These are phyloP conservation scores for Pycnonotus jocosus DNA, from an alignment of 2,113 vertebrate species.

Conservation along the genomic window DNA sequence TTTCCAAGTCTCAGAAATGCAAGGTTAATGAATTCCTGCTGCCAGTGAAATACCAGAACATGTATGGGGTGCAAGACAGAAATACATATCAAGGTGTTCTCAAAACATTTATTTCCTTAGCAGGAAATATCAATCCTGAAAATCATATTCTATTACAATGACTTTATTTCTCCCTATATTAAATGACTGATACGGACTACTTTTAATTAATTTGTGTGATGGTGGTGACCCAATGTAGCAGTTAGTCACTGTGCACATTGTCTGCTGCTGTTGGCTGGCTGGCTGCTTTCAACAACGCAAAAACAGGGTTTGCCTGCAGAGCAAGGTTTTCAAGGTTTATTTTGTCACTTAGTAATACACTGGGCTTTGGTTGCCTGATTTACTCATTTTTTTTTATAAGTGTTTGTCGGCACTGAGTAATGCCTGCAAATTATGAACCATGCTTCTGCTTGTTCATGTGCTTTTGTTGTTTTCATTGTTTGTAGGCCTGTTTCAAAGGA, in stretches of 20 bases:
- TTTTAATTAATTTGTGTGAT: slow-evolving; percentile 47
- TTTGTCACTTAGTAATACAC: neutral
- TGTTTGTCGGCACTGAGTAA: neutral
- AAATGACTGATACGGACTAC: neutral
- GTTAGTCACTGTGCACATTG: neutral
- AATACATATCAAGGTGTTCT: slow-evolving; percentile 15
- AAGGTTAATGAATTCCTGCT: neutral
- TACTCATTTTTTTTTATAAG: neutral
- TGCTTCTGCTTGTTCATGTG: slow-evolving; percentile 5
- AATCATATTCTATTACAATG: slow-evolving; percentile 21
- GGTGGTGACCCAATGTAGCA: accelerated
- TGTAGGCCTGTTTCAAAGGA: neutral
- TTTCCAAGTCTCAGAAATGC: neutral
- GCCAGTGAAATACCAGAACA: neutral
- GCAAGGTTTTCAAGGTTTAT: slow-evolving; percentile 1
- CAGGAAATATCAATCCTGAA: slow-evolving; percentile 35
- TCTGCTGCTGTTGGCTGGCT: neutral
- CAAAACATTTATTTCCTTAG: slow-evolving; percentile 27
- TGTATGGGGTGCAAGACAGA: neutral
- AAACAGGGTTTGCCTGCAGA: neutral
- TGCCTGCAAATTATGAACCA: neutral
- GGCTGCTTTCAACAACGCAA: neutral
- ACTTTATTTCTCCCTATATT: slow-evolving; percentile 10
- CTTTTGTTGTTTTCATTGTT: slow-evolving; percentile 17
- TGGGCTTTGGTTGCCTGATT: neutral